These are phyloP conservation scores for Yoshiicerus persimilis DNA, from an alignment of 1,140 invertebrate genomes.

Conservation along the genomic window DNA sequence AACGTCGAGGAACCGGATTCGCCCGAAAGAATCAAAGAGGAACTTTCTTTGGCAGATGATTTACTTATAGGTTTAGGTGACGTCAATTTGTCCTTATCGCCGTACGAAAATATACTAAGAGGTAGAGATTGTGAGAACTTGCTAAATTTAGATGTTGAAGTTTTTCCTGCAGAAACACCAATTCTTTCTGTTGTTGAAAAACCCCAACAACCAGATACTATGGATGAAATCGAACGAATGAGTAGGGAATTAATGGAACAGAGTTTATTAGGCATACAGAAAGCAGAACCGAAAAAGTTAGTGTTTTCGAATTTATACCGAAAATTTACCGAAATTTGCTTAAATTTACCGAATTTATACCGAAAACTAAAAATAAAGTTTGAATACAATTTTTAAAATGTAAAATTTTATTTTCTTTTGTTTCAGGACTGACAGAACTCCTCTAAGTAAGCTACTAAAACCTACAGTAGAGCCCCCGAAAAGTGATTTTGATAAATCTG, in stretches of 20 bases:
- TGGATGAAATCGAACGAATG: slow-evolving; percentile 43
- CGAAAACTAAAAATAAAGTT: no score
- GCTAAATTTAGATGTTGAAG: slow-evolving; percentile 44
- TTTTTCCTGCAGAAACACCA: background rate
- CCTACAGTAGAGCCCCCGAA: background rate
- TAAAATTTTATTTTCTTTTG: background rate
- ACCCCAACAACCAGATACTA: background rate
- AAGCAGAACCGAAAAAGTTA: background rate
- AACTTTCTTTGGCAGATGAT: slow-evolving; percentile 42
- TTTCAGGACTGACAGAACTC: slow-evolving; percentile 39
- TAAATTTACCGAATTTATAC: no score
- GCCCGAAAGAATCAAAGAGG: background rate
- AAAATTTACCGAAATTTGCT: no score
- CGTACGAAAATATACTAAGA: background rate
- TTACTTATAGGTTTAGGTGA: slow-evolving; percentile 38
- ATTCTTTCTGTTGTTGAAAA: background rate
- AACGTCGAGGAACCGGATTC: background rate
- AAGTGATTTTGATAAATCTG: background rate
- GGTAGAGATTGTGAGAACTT: slow-evolving; percentile 34
- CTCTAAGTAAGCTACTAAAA: slow-evolving; percentile 38
- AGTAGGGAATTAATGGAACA: slow-evolving; percentile 42
- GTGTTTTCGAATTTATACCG: no score
- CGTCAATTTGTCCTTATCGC: background rate
- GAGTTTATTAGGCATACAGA: slow-evolving; percentile 22
- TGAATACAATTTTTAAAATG: background rate